Evolutionary conservation across 2,113 vertebrate species (phyloP), one percentile per base, ranked within the genome.

Genomic region (Brachypodius melanocephalos): DNA sequence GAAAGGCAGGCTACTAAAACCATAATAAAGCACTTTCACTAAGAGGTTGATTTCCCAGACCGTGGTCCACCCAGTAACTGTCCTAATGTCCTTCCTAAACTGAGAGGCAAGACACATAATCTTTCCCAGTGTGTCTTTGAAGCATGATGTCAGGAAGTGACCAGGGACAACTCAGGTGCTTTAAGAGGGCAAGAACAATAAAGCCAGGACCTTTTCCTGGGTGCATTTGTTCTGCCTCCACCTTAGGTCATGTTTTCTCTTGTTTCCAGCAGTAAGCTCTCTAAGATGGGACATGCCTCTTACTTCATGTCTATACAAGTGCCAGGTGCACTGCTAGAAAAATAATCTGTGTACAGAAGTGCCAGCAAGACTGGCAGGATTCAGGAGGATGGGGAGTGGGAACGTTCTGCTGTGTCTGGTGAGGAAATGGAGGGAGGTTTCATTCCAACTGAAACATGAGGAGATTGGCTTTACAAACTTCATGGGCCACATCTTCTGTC

Each of bases 221-320:
- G 13, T 77, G 36, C 3, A 1, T 71, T 81, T 94, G 14, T 45
- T 90, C 57, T 73, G 77, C 34, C 12, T 89, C 40, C 57, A 42
- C 32, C 26, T 63, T 34, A 51, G 51, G 43, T 73, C 38, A 26
- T 71, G 80, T 93, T 81, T 84, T 48, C 29, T 45, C 66, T 72
- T 46, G 42, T 93, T 97, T 91, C 40, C 67, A 91, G 85, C 54
- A 79, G 58, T 32, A 73, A 88, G 25, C 59, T 68, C 21, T 94
- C 65, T 85, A 38, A 87, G 72, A 90, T 43, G 32, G 85, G 48
- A 29, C 85, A 71, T 88, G 93, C 68, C 67, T 83, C 48, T 62
- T 51, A 9, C 46, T 90, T 91, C 90, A 9, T 84, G 91, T 85
- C 93, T 74, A n/a, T 59, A 88, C 93, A 91, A 83, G 91, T 71